Evolutionary conservation across 2,797 vertebrate species (phyloP).

Genomic region (Anableps anableps): DNA sequence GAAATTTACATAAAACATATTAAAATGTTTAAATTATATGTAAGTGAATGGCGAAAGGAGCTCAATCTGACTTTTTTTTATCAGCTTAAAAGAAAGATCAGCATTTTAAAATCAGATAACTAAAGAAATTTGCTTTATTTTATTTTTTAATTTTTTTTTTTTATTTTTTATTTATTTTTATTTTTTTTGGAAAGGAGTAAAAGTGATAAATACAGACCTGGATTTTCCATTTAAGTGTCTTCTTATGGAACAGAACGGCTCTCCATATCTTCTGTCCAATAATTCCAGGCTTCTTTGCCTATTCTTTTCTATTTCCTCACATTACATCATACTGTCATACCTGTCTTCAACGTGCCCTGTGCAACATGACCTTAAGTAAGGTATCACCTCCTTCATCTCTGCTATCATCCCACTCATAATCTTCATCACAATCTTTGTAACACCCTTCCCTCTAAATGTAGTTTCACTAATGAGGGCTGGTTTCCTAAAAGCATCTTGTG

Average conservation of each 20-base stretch:
- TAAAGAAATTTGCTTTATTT: neutral
- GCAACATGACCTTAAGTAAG: conserved; percentile 66
- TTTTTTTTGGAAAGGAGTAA: neutral
- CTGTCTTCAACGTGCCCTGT: conserved; percentile 36
- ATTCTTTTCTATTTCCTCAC: conserved; percentile 17
- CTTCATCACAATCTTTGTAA: conserved; percentile 38
- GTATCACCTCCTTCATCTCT: conserved; percentile 64
- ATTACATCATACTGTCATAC: conserved; percentile 11
- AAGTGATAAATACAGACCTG: conserved; percentile 28
- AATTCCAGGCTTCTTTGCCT: conserved; percentile 25
- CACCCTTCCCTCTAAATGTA: conserved; percentile 44
- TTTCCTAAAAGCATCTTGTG: conserved; percentile 68
- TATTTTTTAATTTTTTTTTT: no score
- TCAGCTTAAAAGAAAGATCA: neutral
- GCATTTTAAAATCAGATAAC: neutral
- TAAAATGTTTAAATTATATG: neutral
- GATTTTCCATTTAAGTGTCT: neutral
- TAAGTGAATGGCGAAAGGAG: neutral
- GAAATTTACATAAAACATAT: neutral
- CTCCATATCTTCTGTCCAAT: neutral
- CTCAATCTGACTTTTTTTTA: neutral
- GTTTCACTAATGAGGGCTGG: conserved; percentile 68
- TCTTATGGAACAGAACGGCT: no score
- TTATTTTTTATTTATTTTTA: no score
- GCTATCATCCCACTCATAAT: conserved; percentile 60